phyloP scores from a whole-genome alignment of 2,797 vertebrate species.

The Esox lucius region DNA sequence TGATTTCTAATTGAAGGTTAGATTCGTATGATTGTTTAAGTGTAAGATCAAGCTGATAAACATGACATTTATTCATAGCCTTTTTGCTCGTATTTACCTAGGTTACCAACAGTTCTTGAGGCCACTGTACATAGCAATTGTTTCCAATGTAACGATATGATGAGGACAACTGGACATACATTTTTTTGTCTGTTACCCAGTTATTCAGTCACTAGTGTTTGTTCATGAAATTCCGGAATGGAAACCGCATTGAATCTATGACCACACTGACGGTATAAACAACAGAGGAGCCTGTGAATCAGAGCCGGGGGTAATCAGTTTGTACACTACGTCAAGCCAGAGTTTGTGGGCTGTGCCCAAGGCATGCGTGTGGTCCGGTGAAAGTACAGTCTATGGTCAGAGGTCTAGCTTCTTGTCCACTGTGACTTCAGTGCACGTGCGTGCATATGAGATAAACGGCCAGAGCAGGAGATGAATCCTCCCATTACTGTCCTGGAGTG shows the following conservation, averaged over 20 bases:
- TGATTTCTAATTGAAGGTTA: too few relatives aligned
- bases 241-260: not conserved
- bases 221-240: not conserved
- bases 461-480: slow-evolving; percentile 53
- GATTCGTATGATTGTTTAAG: too few relatives aligned
- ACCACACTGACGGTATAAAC: not conserved
- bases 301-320: slow-evolving; percentile 35
- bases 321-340: slow-evolving; percentile 28
- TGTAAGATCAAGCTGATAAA: too few relatives aligned
- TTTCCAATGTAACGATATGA: too few relatives aligned
- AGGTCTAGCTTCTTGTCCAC: not conserved
- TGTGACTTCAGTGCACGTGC: slow-evolving; percentile 16
- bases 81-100: too few relatives aligned
- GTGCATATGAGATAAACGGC: slow-evolving; percentile 34
- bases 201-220: not conserved
- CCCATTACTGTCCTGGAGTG: slow-evolving; percentile 63
- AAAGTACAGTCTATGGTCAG: not conserved
- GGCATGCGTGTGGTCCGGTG: slow-evolving; percentile 42
- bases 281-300: slow-evolving; percentile 10
- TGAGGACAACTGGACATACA: too few relatives aligned
- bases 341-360: slow-evolving; percentile 1
- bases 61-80: too few relatives aligned
- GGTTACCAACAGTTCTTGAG: too few relatives aligned
- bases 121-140: too few relatives aligned
- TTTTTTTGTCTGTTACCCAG: not conserved